Evolutionary conservation across 2,113 vertebrate genomes (phyloP), one percentile per base, ranked within the genome.

Genomic region (Eudorcas thomsonii): DNA sequence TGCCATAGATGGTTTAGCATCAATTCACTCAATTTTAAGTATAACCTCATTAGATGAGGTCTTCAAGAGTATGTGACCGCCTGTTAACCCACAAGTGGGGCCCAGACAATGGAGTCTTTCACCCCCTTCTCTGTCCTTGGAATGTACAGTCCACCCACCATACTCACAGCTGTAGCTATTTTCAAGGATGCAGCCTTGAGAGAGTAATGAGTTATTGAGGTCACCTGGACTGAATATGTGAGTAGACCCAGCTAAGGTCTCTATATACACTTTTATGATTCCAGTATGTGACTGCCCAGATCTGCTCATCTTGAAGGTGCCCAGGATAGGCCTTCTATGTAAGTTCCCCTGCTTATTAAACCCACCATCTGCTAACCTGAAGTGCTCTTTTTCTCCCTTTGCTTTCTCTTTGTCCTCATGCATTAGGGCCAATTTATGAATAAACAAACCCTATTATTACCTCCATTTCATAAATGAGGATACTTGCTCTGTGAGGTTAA

Each of bases 1-100:
- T 85, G 21, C 6, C 19, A 2, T 95, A 16, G 17, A 19, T 74
- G 30, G 2, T 81, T 84, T 94, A 81, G 26, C 26, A n/a, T 55
- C 33, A 95, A 80, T 83, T 80, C 28, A 80, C 17, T 89, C 78
- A 60, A 67, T 90, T 92, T 16, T 94, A 80, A 48, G 25, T 52
- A 48, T 10, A 85, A 85, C 2, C 19, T 48, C 43, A 5, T 87
- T 50, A 55, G 48, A 94, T 39, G 48, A 54, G 19, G 36, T 54
- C 19, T 15, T 88, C 74, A 54, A 45, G n/a, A 81, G 6, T 21
- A 14, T 36, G 39, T 64, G n/a, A 87, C 57, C 3, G 0, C 57
- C 5, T 12, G 57, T n/a, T 81, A 36, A 88, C 57, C 92, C 25
- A 36, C 30, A 36, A 45, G 19, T 2, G 21, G n/a, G 19, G 54